A percentile compares a stretch with the other conserved stretches of the same genome.
phyloP scores from a whole-genome alignment of 2,888 invertebrate genomes.

The Dynastes maya region DNA sequence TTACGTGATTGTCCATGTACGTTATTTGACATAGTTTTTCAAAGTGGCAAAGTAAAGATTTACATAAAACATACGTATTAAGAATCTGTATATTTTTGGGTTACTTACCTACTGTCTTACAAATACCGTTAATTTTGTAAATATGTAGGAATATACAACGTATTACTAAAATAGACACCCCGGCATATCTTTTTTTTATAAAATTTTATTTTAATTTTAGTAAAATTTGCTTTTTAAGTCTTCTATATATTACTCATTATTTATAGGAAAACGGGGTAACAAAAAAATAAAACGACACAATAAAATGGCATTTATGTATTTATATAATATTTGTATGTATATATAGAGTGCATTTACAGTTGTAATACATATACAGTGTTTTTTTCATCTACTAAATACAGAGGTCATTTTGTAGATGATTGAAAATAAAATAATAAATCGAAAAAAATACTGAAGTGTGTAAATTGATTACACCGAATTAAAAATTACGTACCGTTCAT shows the following conservation, averaged over 20 bases:
- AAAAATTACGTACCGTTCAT: constrained; percentile 57
- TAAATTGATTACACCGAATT: constrained; percentile 28
- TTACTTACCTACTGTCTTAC: too few relatives aligned
- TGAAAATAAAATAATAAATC: constrained; percentile 28
- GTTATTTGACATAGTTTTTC: too few relatives aligned
- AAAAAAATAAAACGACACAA: constrained; percentile 36
- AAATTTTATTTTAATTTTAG: too few relatives aligned
- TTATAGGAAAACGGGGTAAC: background rate
- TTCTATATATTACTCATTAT: background rate
- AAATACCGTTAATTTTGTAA: too few relatives aligned
- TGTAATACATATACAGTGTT: constrained; percentile 70
- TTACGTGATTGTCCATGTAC: too few relatives aligned
- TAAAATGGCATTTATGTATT: constrained; percentile 67
- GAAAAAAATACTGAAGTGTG: constrained; percentile 42
- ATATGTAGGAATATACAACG: too few relatives aligned
- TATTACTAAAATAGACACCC: too few relatives aligned
- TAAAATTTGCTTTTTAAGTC: too few relatives aligned
- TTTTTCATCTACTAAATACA: constrained; percentile 62
- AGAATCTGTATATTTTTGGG: too few relatives aligned
- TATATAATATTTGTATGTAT: constrained; percentile 65
- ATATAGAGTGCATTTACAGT: constrained; percentile 70
- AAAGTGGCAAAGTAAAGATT: too few relatives aligned
- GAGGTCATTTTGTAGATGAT: constrained; percentile 53
- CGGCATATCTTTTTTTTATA: too few relatives aligned
- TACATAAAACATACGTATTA: too few relatives aligned